phyloP scores from a whole-genome alignment of 1,140 invertebrate genomes.

The Calliphora vicina region DNA sequence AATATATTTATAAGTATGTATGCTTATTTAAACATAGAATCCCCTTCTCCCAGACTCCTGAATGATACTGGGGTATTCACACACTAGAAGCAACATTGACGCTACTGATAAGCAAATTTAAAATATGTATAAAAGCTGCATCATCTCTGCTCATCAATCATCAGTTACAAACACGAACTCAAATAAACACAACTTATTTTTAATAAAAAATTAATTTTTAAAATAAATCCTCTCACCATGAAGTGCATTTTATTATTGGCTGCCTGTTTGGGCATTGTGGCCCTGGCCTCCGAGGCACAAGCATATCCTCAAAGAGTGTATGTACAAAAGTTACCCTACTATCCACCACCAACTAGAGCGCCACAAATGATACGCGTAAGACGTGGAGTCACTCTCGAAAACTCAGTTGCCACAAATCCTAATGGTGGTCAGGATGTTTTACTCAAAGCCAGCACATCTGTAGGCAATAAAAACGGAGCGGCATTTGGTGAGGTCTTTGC shows the following conservation, averaged over 20 bases:
- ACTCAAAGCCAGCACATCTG: slow-evolving; percentile 42
- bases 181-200: background rate
- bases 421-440: slow-evolving; percentile 52
- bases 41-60: too few relatives aligned
- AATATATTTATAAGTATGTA: too few relatives aligned
- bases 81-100: background rate
- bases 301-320: background rate
- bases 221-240: too few relatives aligned
- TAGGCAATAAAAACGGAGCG: slow-evolving; percentile 51
- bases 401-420: slow-evolving; percentile 50
- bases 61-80: background rate
- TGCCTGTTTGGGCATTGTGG: background rate
- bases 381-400: slow-evolving; percentile 43
- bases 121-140: background rate
- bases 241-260: background rate
- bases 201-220: background rate
- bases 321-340: background rate
- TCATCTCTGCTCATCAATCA: background rate
- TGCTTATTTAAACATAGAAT: too few relatives aligned
- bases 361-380: slow-evolving; percentile 45
- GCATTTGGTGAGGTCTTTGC: slow-evolving; percentile 47
- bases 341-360: background rate
- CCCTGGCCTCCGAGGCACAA: background rate
- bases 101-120: background rate
- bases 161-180: background rate